Percentiles rank a stretch among this genome's conserved stretches.
Conservation (phyloP, 2,888 invertebrate genomes). For the Falcaria lacertinaria region DNA sequence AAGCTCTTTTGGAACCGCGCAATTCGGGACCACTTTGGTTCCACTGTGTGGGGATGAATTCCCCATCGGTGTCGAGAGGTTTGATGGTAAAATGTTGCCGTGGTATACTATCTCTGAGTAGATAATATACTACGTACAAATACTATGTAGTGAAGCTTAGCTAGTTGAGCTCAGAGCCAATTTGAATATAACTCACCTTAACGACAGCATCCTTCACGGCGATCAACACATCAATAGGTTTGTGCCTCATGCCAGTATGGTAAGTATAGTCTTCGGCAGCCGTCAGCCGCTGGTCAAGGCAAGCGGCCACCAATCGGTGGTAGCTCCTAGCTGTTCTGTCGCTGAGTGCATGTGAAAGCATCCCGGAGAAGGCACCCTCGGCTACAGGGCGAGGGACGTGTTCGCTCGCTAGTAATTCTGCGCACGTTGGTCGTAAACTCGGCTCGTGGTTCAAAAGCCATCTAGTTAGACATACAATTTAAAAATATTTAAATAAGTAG, state of each 20-base stretch:
- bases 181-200: constrained; percentile 39
- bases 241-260: constrained; percentile 69
- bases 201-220: constrained; percentile 46
- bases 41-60: too few relatives aligned
- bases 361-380: constrained; percentile 90
- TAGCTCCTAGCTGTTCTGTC: constrained; percentile 80
- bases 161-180: neutral
- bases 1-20: too few relatives aligned
- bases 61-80: too few relatives aligned
- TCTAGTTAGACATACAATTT: constrained; percentile 22
- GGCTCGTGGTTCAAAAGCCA: constrained; percentile 93
- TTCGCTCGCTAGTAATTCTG: constrained; percentile 89
- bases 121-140: neutral
- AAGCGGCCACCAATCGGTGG: constrained; percentile 50
- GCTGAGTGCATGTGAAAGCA: constrained; percentile 88
- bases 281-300: constrained; percentile 73
- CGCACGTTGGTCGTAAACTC: constrained; percentile 89
- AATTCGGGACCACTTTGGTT: too few relatives aligned
- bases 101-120: too few relatives aligned
- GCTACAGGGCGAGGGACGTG: constrained; percentile 93
- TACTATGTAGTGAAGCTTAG: too few relatives aligned
- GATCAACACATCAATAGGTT: constrained; percentile 30
- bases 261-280: constrained; percentile 90
- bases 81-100: too few relatives aligned
- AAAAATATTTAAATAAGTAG: too few relatives aligned